Conservation (phyloP, 2,888 invertebrate species). For the Rotaria socialis region DNA sequence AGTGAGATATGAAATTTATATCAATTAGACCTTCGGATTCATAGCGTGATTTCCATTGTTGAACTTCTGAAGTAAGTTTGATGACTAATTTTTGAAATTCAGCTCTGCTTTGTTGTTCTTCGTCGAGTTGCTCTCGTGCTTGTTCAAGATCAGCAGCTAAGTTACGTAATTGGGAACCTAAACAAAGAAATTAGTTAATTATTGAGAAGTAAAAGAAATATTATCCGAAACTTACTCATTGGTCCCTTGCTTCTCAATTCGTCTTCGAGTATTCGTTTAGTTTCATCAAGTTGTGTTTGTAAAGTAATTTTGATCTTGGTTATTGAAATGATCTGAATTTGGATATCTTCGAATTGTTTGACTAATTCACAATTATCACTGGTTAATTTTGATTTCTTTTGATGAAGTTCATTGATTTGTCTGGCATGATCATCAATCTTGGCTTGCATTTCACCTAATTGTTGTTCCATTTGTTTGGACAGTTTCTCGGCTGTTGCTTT, state of each 20-base stretch:
- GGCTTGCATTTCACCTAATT: conserved; percentile 85
- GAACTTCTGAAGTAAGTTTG: conserved; percentile 94
- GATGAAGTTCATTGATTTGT: conserved; percentile 81
- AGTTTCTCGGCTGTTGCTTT: conserved; percentile 98
- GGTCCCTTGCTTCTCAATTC: conserved; percentile 66
- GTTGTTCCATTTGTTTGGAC: conserved; percentile 91
- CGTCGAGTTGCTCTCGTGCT: conserved; percentile 96
- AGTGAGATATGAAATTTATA: no score
- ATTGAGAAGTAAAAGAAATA: no score
- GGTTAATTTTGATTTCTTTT: conserved; percentile 83
- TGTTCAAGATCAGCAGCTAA: conserved; percentile 96
- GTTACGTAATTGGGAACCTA: conserved; percentile 82
- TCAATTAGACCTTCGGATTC: conserved; percentile 71
- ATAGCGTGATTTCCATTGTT: conserved; percentile 96
- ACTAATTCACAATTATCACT: conserved; percentile 93
- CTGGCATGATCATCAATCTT: conserved; percentile 96
- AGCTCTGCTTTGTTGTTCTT: conserved; percentile 96
- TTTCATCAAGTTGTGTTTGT: conserved; percentile 91
- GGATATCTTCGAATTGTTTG: conserved; percentile 94
- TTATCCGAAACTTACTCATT: conserved; percentile 46
- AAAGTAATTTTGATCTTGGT: conserved; percentile 85
- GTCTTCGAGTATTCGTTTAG: conserved; percentile 93
- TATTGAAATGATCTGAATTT: conserved; percentile 79
- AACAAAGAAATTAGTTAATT: not conserved
- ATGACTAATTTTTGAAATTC: conserved; percentile 96